Evolutionary conservation across 2,888 invertebrate species (phyloP), one percentile per base, ranked within the genome.

Genomic region (Microchrysa polita): DNA sequence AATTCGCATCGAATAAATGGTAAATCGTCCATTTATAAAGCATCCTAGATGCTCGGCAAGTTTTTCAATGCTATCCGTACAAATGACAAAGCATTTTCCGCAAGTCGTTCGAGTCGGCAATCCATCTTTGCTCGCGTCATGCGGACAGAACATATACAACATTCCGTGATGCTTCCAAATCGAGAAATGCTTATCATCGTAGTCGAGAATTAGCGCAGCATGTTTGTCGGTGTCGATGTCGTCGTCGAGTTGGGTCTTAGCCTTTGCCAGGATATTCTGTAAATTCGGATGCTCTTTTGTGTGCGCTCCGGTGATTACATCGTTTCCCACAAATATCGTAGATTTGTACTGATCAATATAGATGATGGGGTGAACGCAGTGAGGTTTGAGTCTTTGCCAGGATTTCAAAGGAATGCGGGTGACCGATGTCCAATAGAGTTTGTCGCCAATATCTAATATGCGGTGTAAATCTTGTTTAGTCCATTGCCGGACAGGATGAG

Each of bases 321-420:
- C 27, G 18, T 73, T 22, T 42, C 75, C 72, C 1, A 79, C 75
- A 9, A 77, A 71, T 4, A 79, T 75, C 9, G 76, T 76, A 1
- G 78, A 74, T 63, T 77, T 76, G 44, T 73, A 71, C 0, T 14
- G 27, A 57, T 74, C 76, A 14, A 78, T 63, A 53, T 77, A 74
- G 59, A 80, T 77, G 27, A 74, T 77, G 2, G 77, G 77, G 67
- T 75, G 77, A 0, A 79, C 77, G 42, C 78, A 77, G 48, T 77
- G 69, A n/a, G 77, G 77, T 9, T 73, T 77, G 16, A 79, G 53
- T 23, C 42, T 63, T 59, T 77, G 72, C 16, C 75, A 74, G 5
- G 53, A 18, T 48, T 76, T 74, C 1, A 77, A 44, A 44, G 77
- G 77, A 14, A 77, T 55, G 10, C 67, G 61, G 2, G 71, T 20